A percentile compares a stretch with the other conserved stretches of the same genome.
These are phyloP conservation scores for Matsumyia berberina DNA, from an alignment of 2,888 invertebrate species.

Conservation along the genomic window DNA sequence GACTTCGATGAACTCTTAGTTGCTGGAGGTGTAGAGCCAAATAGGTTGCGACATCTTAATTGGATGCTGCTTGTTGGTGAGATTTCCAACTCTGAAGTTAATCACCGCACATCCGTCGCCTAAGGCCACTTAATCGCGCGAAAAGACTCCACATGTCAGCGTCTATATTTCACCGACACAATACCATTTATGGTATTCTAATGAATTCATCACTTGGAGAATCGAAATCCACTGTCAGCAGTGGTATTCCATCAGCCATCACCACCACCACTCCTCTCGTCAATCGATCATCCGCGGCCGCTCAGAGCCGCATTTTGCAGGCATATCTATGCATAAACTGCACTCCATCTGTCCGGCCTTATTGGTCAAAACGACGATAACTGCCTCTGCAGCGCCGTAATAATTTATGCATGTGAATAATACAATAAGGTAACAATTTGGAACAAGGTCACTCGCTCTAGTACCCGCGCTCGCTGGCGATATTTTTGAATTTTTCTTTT, in stretches of 20 bases:
- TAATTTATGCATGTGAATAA: slow-evolving; percentile 57
- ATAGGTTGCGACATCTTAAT: slow-evolving; percentile 5
- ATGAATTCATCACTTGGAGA: slow-evolving; percentile 46
- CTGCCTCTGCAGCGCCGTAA: slow-evolving; percentile 19
- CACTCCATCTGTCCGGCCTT: slow-evolving; percentile 61
- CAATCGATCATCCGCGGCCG: slow-evolving; percentile 55
- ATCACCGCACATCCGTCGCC: not conserved
- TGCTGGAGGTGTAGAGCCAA: slow-evolving; percentile 2
- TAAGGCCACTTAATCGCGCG: not conserved
- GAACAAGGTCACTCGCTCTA: slow-evolving; percentile 72
- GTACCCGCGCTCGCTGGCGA: slow-evolving; percentile 36
- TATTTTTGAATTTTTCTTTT: slow-evolving; percentile 7
- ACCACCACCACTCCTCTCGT: slow-evolving; percentile 29
- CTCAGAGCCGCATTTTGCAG: not conserved
- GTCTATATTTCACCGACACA: slow-evolving; percentile 11
- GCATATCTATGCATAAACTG: slow-evolving; percentile 56
- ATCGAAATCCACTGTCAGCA: slow-evolving; percentile 33
- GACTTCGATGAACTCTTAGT: not conserved
- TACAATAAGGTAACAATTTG: slow-evolving; percentile 73
- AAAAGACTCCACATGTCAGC: not conserved
- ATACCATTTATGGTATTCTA: slow-evolving; percentile 52
- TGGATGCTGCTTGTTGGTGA: not conserved
- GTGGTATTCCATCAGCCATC: slow-evolving; percentile 34
- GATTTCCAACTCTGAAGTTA: not conserved
- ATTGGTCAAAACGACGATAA: slow-evolving; percentile 59